Evolutionary conservation across 2,113 vertebrate species (phyloP).

Genomic region (Gasterosteus nipponicus): DNA sequence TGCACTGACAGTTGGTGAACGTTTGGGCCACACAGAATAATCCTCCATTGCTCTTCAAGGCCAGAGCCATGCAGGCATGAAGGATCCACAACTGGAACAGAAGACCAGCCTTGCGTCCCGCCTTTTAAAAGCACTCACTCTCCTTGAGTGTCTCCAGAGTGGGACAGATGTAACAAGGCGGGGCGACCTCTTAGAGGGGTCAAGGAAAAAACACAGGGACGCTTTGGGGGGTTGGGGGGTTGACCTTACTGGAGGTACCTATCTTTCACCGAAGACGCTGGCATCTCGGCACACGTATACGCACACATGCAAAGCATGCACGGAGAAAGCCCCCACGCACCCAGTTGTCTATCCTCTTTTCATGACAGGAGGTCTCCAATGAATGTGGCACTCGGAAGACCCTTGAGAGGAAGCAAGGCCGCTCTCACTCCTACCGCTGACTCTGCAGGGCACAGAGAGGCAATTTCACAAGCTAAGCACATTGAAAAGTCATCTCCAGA

Average conservation of each 20-base stretch:
- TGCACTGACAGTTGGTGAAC: constrained; percentile 31
- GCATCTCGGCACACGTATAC: constrained; percentile 46
- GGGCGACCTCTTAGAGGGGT: constrained; percentile 68
- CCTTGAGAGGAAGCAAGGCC: constrained; percentile 66
- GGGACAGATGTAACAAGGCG: constrained; percentile 75
- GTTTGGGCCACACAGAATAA: constrained; percentile 73
- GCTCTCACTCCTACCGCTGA: constrained; percentile 40
- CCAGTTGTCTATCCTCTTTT: constrained; percentile 40
- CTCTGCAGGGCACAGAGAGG: constrained; percentile 50
- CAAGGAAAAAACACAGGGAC: constrained; percentile 76
- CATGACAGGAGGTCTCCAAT: constrained; percentile 63
- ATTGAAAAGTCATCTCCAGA: constrained; percentile 64
- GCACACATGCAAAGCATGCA: constrained; percentile 21
- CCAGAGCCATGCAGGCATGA: constrained; percentile 60
- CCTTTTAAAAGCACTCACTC: constrained; percentile 68
- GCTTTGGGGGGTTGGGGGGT: constrained; percentile 11
- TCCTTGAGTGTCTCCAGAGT: constrained; percentile 76
- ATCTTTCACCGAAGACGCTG: constrained; percentile 71
- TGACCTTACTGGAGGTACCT: constrained; percentile 65
- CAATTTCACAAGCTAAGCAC: constrained; percentile 69
- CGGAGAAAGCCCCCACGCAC: constrained; percentile 22
- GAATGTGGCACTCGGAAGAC: constrained; percentile 52
- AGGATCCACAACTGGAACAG: constrained; percentile 68
- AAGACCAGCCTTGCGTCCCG: constrained; percentile 68
- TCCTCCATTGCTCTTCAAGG: constrained; percentile 73